Base-by-base conservation (phyloP, 1,140 invertebrate genomes). In the Lasioglossum albipes region DNA sequence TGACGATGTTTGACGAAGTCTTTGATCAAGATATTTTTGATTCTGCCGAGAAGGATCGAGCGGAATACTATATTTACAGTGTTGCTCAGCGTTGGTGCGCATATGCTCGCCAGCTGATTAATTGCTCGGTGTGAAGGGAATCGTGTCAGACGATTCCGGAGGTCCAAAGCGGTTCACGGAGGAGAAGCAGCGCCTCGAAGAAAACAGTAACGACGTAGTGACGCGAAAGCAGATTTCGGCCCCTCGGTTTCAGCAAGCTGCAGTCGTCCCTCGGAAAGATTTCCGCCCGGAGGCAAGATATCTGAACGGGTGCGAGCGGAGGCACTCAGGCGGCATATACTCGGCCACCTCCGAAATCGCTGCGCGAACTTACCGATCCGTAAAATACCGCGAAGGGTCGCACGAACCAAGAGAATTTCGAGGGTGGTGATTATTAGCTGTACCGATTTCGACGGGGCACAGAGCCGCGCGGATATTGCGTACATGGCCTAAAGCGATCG, bases 361-460 rank as follows among this genome's bases (percentile, higher is more conserved):
- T 68, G 62, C 64, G 52, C 22, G 69, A 77, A 75, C 66, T 75
- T 81, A 84, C 75, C 84, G 75, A 82, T 57, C 83, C 88, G 88
- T 87, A 85, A 89, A 89, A 89, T 89, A 73, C 86, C 67, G 75
- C 75, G 70, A 85, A 76, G 86, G 78, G 73, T 75, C 72, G 67
- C 80, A 62, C 61, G 54, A 27, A 72, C 69, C 72, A 70, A 83
- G 73, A 80, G 83, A 87, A 85, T 87, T 75, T 81, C 84, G 78
- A 88, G 88, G 84, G 82, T 81, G 88, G 88, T 84, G 88, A 89
- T 89, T 89, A 89, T 89, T 89, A 89, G 87, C 88, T 41, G 81
- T 88, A 75, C 74, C 74, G 82, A 88, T 89, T 89, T 84, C 82
- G 52, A 41, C 74, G 68, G 67, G 77, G 68, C 64, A 75, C 45